phyloP scores from a whole-genome alignment of 2,888 invertebrate species.

The Dinocampus coccinellae region DNA sequence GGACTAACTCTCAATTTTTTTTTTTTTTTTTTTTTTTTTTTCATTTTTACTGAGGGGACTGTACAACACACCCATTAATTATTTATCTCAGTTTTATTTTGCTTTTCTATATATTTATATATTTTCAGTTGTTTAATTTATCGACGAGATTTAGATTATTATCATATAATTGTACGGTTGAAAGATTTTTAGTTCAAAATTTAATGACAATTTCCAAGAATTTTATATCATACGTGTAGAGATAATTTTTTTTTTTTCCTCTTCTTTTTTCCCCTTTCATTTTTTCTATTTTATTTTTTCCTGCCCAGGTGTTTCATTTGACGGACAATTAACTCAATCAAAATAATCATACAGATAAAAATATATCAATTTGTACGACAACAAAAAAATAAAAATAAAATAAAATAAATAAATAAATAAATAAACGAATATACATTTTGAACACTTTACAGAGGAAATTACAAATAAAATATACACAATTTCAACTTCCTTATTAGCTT shows the following conservation, averaged over 20 bases:
- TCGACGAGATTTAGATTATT: neutral
- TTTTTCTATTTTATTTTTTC: neutral
- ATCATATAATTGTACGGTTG: neutral
- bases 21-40: too few relatives aligned
- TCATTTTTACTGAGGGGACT: neutral
- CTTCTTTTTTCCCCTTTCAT: too few relatives aligned
- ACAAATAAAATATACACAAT: conserved; percentile 2
- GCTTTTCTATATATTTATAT: too few relatives aligned
- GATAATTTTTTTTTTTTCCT: too few relatives aligned
- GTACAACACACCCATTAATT: neutral
- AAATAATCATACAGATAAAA: conserved; percentile 29
- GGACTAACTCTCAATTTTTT: too few relatives aligned
- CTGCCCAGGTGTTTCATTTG: conserved; percentile 37
- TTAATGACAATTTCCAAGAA: neutral
- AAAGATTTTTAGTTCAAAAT: neutral
- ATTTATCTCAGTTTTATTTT: neutral
- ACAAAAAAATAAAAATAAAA: conserved; percentile 27
- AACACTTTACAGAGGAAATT: conserved; percentile 8
- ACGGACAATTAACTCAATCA: conserved; percentile 31
- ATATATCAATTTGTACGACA: neutral
- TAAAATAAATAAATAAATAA: too few relatives aligned
- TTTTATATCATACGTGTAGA: neutral
- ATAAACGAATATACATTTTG: too few relatives aligned
- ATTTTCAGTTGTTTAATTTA: too few relatives aligned
- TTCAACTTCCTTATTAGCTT: conserved; percentile 9